Percentiles rank a stretch among this genome's conserved stretches.
Evolutionary conservation across 2,113 vertebrate species (phyloP).

Genomic region (Oryzias woworae): DNA sequence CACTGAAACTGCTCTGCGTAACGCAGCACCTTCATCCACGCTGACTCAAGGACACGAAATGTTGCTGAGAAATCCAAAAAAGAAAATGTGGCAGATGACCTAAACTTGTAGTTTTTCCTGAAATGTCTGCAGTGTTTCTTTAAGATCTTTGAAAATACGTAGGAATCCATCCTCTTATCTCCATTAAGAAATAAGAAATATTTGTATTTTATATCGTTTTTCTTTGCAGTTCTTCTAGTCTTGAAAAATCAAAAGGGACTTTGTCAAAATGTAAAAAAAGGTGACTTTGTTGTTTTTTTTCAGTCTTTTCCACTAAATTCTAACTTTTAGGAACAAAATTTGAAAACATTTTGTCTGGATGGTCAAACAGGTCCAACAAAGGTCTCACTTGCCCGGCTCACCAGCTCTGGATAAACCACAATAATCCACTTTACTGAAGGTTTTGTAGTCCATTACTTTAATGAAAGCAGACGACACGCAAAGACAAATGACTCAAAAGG

Average conservation of each 20-base stretch:
- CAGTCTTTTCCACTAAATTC: neutral
- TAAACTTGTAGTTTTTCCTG: constrained; percentile 23
- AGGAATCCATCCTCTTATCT: constrained; percentile 27
- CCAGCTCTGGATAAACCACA: constrained; percentile 9
- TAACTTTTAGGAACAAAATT: too few relatives aligned
- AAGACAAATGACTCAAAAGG: constrained; percentile 7
- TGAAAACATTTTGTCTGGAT: too few relatives aligned
- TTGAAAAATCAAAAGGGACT: constrained; percentile 5
- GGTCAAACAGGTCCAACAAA: too few relatives aligned
- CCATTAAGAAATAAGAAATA: constrained; percentile 47
- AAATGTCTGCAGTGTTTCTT: constrained; percentile 31
- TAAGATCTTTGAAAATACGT: constrained; percentile 21
- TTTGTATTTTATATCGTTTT: constrained; percentile 5
- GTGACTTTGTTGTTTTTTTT: constrained; percentile 5
- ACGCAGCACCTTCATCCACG: constrained; percentile 55
- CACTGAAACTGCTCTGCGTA: constrained; percentile 58
- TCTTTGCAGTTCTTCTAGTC: constrained; percentile 4
- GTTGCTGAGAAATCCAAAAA: constrained; percentile 58
- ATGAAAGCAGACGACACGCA: neutral
- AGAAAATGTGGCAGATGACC: constrained; percentile 40
- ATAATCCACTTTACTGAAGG: constrained; percentile 14
- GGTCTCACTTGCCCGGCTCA: neutral
- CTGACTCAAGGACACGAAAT: constrained; percentile 53
- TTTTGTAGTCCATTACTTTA: neutral
- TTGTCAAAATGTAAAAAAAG: constrained; percentile 7